A percentile compares a stretch with the other conserved stretches of the same genome.
Evolutionary conservation across 2,113 vertebrate genomes (phyloP).

Genomic region (Illadopsis cleaveri): DNA sequence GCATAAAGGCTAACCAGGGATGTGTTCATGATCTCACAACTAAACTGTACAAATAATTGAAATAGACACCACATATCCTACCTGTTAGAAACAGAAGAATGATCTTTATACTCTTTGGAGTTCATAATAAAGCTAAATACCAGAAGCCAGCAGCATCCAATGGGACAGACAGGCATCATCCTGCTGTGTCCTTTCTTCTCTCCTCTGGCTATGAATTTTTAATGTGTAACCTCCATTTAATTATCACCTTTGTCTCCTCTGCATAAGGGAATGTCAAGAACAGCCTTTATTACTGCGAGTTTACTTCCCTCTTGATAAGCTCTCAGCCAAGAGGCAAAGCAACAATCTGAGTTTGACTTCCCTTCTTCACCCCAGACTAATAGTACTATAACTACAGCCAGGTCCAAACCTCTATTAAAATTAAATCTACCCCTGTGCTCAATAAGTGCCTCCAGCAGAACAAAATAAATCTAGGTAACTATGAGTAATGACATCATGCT

Average conservation of each 20-base stretch:
- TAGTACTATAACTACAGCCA: conserved; percentile 37
- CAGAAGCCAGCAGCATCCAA: background rate
- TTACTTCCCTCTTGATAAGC: conserved; percentile 59
- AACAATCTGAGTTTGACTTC: conserved; percentile 40
- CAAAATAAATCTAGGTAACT: conserved; percentile 60
- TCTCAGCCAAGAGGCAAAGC: conserved; percentile 53
- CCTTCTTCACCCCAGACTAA: conserved; percentile 42
- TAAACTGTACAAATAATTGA: background rate
- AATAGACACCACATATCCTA: background rate
- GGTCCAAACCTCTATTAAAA: conserved; percentile 53
- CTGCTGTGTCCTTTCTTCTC: background rate
- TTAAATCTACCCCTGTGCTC: conserved; percentile 35
- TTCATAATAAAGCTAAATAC: background rate
- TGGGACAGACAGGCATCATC: background rate
- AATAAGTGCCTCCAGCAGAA: conserved; percentile 50
- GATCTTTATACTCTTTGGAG: background rate
- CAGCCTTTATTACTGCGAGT: conserved; percentile 48
- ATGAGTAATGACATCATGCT: conserved; percentile 42
- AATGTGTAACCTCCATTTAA: conserved; percentile 36
- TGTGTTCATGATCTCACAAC: background rate
- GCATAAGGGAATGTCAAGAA: conserved; percentile 23
- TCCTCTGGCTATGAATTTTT: conserved; percentile 4
- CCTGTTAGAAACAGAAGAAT: background rate
- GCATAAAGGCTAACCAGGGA: background rate
- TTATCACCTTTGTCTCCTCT: conserved; percentile 46